phyloP scores from a whole-genome alignment of 2,888 invertebrate genomes.

The Blomia tropicalis region DNA sequence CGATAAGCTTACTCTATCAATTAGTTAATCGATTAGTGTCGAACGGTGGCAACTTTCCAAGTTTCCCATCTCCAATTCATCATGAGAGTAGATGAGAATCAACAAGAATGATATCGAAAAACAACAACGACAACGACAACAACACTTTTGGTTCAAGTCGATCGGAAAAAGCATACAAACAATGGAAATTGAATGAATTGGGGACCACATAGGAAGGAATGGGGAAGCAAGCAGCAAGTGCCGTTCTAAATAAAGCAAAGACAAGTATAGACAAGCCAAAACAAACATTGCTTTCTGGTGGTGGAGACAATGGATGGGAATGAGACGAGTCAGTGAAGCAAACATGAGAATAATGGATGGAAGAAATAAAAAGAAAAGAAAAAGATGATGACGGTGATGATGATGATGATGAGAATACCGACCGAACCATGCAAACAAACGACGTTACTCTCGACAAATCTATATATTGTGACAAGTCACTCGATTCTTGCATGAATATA shows the following conservation, averaged over 20 bases:
- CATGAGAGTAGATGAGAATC: too few species aligned
- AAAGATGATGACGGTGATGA: constrained; percentile 2
- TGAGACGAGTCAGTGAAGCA: background rate
- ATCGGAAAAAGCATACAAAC: too few species aligned
- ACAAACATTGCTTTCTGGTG: background rate
- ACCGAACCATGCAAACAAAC: too few species aligned
- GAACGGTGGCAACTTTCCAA: too few species aligned
- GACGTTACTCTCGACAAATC: too few species aligned
- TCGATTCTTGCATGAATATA: background rate
- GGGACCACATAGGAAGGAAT: background rate
- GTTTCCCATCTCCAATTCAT: too few species aligned
- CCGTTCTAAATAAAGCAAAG: background rate
- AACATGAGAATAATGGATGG: too few species aligned
- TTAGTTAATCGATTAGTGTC: background rate
- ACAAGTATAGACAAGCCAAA: background rate
- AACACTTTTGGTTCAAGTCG: background rate
- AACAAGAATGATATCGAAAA: background rate
- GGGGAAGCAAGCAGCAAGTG: background rate
- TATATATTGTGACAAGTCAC: background rate
- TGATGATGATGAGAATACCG: background rate
- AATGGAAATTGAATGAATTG: background rate
- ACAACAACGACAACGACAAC: background rate
- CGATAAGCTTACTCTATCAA: background rate
- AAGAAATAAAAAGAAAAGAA: too few species aligned
- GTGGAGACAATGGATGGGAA: background rate